phyloP scores from a whole-genome alignment of 2,797 vertebrate genomes.

The Gobio occitaniae region DNA sequence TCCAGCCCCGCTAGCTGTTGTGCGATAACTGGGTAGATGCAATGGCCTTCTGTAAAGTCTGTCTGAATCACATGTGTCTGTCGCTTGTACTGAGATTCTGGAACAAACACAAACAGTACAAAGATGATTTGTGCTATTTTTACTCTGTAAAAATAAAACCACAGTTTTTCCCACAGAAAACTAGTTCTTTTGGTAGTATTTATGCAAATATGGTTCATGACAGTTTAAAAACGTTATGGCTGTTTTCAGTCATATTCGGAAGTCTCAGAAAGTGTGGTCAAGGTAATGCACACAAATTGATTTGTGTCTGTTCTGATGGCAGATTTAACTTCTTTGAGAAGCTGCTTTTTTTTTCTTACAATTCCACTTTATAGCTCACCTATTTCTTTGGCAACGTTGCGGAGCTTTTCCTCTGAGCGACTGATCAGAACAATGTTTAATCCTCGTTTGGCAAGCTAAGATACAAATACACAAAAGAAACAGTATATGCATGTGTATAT shows the following conservation, averaged over 20 bases:
- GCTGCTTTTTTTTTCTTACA: not conserved
- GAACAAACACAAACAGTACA: conserved; percentile 29
- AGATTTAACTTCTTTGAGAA: not conserved
- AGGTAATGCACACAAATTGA: not conserved
- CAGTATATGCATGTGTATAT: not conserved
- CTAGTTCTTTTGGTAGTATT: not conserved
- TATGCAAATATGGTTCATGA: not conserved
- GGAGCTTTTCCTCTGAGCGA: conserved; percentile 76
- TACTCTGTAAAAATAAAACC: conserved; percentile 9
- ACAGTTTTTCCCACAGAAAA: not conserved
- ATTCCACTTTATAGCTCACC: conserved; percentile 66
- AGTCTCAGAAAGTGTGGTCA: not conserved
- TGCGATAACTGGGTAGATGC: conserved; percentile 77
- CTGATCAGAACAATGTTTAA: conserved; percentile 81
- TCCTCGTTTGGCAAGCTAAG: conserved; percentile 82
- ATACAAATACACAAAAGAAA: conserved; percentile 35
- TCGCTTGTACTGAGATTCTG: conserved; percentile 72
- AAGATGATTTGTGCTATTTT: not conserved
- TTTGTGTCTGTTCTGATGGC: not conserved
- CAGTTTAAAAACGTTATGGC: not conserved
- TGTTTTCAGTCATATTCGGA: not conserved
- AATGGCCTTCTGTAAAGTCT: conserved; percentile 78
- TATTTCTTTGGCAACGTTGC: conserved; percentile 75
- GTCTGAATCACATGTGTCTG: conserved; percentile 75
- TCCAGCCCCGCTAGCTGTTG: conserved; percentile 74